Evolutionary conservation across 2,113 vertebrate species (phyloP).

Genomic region (Oreotragus oreotragus): DNA sequence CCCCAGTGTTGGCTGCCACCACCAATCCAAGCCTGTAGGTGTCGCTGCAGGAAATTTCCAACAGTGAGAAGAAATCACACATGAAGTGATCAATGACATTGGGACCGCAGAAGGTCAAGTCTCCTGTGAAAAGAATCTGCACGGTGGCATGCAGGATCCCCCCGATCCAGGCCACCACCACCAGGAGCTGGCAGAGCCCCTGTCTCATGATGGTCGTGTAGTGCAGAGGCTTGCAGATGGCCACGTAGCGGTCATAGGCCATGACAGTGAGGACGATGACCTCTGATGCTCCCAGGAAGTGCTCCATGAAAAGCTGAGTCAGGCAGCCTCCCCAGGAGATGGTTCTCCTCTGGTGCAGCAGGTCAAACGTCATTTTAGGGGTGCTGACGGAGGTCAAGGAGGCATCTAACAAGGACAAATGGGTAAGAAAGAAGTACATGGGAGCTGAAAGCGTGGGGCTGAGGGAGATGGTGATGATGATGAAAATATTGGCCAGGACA

Average conservation of each 20-base stretch:
- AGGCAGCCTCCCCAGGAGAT: not conserved
- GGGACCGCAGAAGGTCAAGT: not conserved
- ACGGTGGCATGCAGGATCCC: accelerated
- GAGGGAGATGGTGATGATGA: not conserved
- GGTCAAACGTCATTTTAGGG: not conserved
- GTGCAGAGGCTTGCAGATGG: not conserved
- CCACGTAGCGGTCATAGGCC: not conserved
- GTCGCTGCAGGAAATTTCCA: not conserved
- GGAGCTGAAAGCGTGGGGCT: not conserved
- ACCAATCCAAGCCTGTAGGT: conserved; percentile 58
- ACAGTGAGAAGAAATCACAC: not conserved
- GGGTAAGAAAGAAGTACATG: not conserved
- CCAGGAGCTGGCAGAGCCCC: not conserved
- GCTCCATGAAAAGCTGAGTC: not conserved
- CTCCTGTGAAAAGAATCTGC: not conserved
- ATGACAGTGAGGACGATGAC: not conserved
- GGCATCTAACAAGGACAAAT: not conserved
- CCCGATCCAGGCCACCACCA: not conserved
- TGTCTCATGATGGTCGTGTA: not conserved
- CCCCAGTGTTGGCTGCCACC: conserved; percentile 60
- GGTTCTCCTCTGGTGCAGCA: not conserved
- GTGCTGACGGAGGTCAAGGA: not conserved
- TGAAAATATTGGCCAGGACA: not conserved
- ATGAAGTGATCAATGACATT: not conserved
- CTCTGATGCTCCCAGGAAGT: not conserved